phyloP scores from a whole-genome alignment of 2,797 vertebrate species.

The Lophius americanus region DNA sequence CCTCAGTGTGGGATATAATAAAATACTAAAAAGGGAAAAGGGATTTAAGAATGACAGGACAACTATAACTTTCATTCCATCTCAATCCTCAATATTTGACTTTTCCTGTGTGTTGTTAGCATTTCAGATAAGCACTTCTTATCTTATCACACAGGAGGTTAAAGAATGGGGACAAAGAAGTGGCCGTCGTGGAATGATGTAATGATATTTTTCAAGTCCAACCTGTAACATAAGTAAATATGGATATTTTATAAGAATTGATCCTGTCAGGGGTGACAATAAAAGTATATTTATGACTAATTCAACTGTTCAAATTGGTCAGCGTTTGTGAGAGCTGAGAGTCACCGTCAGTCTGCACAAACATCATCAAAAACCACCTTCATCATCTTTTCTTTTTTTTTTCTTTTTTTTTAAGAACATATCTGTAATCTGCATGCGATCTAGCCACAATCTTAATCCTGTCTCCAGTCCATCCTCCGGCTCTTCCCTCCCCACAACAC shows the following conservation, averaged over 20 bases:
- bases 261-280: not conserved
- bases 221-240: no score
- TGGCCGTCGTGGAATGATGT: not conserved
- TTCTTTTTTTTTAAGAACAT: conserved; percentile 18
- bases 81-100: conserved; percentile 2
- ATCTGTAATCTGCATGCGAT: conserved; percentile 62
- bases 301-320: conserved; percentile 19
- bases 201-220: not conserved
- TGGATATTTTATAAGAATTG: not conserved
- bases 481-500: conserved; percentile 44
- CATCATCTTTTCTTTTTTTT: conserved; percentile 10
- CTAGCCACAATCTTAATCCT: conserved; percentile 50
- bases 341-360: conserved; percentile 22
- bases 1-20: conserved; percentile 42
- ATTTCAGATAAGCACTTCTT: conserved; percentile 2
- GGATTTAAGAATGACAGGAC: conserved; percentile 15
- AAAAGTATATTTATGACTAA: not conserved
- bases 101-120: not conserved
- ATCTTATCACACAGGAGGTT: not conserved
- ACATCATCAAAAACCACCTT: conserved; percentile 8
- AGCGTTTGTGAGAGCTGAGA: conserved; percentile 26
- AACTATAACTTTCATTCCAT: conserved; percentile 16
- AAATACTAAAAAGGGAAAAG: conserved; percentile 10
- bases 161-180: not conserved
- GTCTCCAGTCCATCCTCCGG: conserved; percentile 49